phyloP scores from a whole-genome alignment of 2,888 invertebrate species.

The Dorcus parallelipipedus region DNA sequence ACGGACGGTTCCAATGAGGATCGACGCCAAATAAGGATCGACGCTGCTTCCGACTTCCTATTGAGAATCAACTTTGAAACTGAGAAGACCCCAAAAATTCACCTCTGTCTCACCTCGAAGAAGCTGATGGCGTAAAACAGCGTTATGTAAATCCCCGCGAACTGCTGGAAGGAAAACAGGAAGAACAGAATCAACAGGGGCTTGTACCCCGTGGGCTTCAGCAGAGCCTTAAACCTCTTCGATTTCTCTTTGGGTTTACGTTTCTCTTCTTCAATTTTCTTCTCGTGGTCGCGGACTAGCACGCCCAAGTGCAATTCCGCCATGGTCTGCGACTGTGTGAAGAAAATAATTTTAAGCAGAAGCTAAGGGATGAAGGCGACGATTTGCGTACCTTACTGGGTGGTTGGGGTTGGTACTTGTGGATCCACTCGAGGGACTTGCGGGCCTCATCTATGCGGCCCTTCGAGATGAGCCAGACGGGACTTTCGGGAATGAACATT shows the following conservation, averaged over 20 bases:
- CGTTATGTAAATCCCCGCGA: slow-evolving; percentile 60
- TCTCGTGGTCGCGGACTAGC: slow-evolving; percentile 54
- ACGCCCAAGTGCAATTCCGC: slow-evolving; percentile 54
- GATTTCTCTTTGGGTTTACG: slow-evolving; percentile 40
- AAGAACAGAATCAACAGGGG: slow-evolving; percentile 55
- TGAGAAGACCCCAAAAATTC: not conserved
- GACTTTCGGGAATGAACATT: slow-evolving; percentile 57
- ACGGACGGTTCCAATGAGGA: slow-evolving; percentile 55
- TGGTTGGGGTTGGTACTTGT: slow-evolving; percentile 49
- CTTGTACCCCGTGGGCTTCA: slow-evolving; percentile 58
- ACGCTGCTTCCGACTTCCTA: slow-evolving; percentile 52
- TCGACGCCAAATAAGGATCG: slow-evolving; percentile 56
- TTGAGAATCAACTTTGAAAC: slow-evolving; percentile 24
- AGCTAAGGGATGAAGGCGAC: not conserved
- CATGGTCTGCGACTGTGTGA: slow-evolving; percentile 43
- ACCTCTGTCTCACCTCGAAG: slow-evolving; percentile 49
- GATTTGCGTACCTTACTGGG: slow-evolving; percentile 42
- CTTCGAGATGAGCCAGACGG: slow-evolving; percentile 58
- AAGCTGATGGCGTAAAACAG: slow-evolving; percentile 60
- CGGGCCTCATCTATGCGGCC: slow-evolving; percentile 55
- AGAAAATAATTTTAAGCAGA: not conserved
- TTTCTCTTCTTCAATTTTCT: slow-evolving; percentile 47
- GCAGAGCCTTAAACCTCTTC: slow-evolving; percentile 47
- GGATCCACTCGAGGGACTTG: slow-evolving; percentile 52
- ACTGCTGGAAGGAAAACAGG: slow-evolving; percentile 59